phyloP scores from a whole-genome alignment of 2,888 invertebrate genomes.

The Flexamia atlantica region DNA sequence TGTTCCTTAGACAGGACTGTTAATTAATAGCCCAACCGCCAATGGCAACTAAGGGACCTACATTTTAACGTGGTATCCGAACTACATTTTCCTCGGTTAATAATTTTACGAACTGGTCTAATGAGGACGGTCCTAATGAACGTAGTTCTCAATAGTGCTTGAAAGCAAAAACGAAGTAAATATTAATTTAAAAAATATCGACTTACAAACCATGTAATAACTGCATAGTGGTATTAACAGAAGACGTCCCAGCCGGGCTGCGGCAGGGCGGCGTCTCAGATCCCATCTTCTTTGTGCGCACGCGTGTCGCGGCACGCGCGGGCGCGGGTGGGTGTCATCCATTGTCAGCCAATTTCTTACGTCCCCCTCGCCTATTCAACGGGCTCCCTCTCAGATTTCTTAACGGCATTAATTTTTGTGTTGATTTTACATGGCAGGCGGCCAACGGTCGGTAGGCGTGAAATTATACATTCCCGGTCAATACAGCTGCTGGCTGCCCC shows the following conservation, averaged over 20 bases:
- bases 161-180: no score
- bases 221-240: no score
- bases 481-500: slow-evolving; percentile 1
- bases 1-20: no score
- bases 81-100: no score
- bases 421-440: slow-evolving; percentile 55
- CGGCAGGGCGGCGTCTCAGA: slow-evolving; percentile 20
- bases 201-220: no score
- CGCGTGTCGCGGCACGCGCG: not conserved
- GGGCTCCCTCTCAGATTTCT: slow-evolving; percentile 48
- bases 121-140: no score
- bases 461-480: slow-evolving; percentile 44
- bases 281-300: slow-evolving; percentile 38
- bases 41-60: no score
- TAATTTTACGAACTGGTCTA: no score
- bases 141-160: no score
- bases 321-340: slow-evolving; percentile 41
- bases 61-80: no score
- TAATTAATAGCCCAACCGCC: no score
- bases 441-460: slow-evolving; percentile 49
- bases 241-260: not conserved
- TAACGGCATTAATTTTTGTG: slow-evolving; percentile 55
- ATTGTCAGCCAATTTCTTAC: slow-evolving; percentile 47
- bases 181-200: no score
- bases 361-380: slow-evolving; percentile 47